phyloP scores from a whole-genome alignment of 2,888 invertebrate species.

The Drosophila austrosaltans region DNA sequence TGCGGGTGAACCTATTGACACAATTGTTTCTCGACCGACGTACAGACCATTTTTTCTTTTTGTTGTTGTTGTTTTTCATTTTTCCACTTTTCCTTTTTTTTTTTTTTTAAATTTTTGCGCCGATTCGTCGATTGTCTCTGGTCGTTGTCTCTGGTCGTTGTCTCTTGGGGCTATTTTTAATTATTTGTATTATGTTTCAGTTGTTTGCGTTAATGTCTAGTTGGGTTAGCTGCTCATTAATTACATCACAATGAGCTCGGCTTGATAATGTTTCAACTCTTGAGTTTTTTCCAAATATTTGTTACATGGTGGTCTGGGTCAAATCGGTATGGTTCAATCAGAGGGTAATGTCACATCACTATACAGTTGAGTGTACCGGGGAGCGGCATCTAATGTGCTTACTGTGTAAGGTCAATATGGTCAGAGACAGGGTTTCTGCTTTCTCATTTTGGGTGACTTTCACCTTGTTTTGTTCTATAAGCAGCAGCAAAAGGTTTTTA shows the following conservation, averaged over 20 bases:
- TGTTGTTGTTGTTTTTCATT: not conserved
- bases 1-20: conserved; percentile 78
- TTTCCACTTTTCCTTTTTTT: conserved; percentile 10
- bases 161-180: conserved; percentile 68
- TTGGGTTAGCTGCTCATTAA: conserved; percentile 55
- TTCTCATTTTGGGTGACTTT: conserved; percentile 31
- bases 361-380: conserved; percentile 13
- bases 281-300: conserved; percentile 62
- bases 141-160: conserved; percentile 13
- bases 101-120: conserved; percentile 38
- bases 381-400: conserved; percentile 57
- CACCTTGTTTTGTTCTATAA: conserved; percentile 4
- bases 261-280: conserved; percentile 48
- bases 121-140: conserved; percentile 45
- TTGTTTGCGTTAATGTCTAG: conserved; percentile 47
- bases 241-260: conserved; percentile 48
- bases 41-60: not conserved
- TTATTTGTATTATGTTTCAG: conserved; percentile 78
- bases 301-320: conserved; percentile 56
- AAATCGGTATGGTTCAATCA: conserved; percentile 34
- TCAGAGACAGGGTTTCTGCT: conserved; percentile 10
- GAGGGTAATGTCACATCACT: conserved; percentile 32
- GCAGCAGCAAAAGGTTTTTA: too few relatives aligned
- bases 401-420: conserved; percentile 61
- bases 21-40: conserved; percentile 64